Conservation (phyloP, 1,140 invertebrate genomes). For the Drosophila equinoxialis region DNA sequence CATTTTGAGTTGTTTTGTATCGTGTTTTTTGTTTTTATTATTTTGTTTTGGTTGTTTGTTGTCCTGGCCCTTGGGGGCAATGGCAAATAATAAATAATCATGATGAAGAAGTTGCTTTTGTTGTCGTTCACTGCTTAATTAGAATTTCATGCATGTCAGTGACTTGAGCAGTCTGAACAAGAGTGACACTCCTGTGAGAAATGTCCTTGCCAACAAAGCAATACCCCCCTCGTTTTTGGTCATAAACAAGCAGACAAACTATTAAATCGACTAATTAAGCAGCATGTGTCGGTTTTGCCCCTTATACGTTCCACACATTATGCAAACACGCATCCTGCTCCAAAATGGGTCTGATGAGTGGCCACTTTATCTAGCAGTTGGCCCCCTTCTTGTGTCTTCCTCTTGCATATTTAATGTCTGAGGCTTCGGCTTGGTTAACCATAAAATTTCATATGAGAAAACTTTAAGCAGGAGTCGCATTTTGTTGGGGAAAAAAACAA, state of each 20-base stretch:
- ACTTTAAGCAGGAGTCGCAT: too few relatives aligned
- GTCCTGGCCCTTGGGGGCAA: conserved; percentile 34
- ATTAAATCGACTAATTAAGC: conserved; percentile 79
- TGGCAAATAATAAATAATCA: conserved; percentile 72
- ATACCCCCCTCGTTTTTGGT: conserved; percentile 19
- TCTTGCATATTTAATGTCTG: conserved; percentile 1
- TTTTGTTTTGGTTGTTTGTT: conserved; percentile 20
- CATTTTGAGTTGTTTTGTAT: conserved; percentile 52
- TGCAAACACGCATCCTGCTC: conserved; percentile 61
- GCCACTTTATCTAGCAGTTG: conserved; percentile 30
- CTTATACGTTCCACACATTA: conserved; percentile 48
- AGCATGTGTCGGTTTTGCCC: conserved; percentile 44
- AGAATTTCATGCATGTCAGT: conserved; percentile 58
- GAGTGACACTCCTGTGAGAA: conserved; percentile 54
- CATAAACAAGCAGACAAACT: conserved; percentile 75
- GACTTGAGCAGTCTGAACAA: conserved; percentile 34
- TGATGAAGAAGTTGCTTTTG: conserved; percentile 47
- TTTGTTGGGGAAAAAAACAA: too few relatives aligned
- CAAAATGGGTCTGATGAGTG: conserved; percentile 42
- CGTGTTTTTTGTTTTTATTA: conserved; percentile 39
- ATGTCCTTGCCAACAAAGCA: conserved; percentile 27
- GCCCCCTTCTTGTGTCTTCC: not conserved
- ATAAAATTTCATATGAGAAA: too few relatives aligned
- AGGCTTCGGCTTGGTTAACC: not conserved
- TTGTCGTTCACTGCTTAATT: conserved; percentile 63